A percentile compares a stretch with the other conserved stretches of the same genome.
Evolutionary conservation across 2,797 vertebrate genomes (phyloP).

Genomic region (Argyrosomus regius): DNA sequence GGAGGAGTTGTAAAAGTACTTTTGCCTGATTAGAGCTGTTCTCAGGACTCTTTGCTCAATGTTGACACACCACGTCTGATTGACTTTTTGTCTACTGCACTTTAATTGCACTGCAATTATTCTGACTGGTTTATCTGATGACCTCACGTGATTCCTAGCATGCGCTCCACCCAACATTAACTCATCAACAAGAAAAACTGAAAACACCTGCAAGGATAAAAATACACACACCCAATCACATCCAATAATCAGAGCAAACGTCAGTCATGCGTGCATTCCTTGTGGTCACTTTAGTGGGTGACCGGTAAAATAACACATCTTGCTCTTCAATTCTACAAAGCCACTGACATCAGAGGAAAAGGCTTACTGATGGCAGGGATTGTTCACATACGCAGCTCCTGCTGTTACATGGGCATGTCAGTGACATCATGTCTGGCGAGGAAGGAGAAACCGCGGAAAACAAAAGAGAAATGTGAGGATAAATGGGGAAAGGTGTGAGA

Average conservation of each 20-base stretch:
- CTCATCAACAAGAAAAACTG: neutral
- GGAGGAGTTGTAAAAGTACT: neutral
- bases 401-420: constrained; percentile 24
- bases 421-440: constrained; percentile 66
- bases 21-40: neutral
- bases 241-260: neutral
- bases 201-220: neutral
- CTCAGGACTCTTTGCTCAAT: neutral
- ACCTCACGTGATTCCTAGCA: neutral
- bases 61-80: neutral
- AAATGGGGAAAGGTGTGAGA: constrained; percentile 38
- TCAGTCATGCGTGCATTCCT: neutral
- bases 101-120: neutral
- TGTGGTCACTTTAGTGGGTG: constrained; percentile 12
- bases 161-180: neutral
- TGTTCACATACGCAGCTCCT: constrained; percentile 31
- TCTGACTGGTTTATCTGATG: neutral
- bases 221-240: neutral
- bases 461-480: constrained; percentile 35
- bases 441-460: constrained; percentile 40
- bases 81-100: neutral
- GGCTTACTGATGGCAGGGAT: constrained; percentile 23
- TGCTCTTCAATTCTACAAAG: constrained; percentile 3
- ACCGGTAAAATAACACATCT: constrained; percentile 3
- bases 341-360: constrained; percentile 35